Evolutionary conservation across 2,888 invertebrate genomes (phyloP).

Genomic region (Cybosia mesomella): DNA sequence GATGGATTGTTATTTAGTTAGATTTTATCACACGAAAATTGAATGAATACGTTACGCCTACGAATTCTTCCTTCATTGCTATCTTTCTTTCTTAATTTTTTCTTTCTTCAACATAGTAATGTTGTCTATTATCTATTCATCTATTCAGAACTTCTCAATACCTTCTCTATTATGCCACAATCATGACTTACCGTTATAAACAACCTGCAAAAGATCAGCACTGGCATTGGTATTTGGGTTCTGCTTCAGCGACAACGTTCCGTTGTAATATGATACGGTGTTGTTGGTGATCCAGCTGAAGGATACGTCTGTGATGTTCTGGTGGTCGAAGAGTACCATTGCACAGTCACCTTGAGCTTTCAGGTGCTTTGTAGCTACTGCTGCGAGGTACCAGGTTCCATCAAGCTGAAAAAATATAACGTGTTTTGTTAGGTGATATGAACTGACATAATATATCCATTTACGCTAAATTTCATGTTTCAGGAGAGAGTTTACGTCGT

Average conservation of each 20-base stretch:
- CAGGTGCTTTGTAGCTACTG: conserved; percentile 73
- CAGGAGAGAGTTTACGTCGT: too few species aligned
- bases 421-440: too few species aligned
- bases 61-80: too few species aligned
- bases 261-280: conserved; percentile 75
- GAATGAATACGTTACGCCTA: too few species aligned
- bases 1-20: too few species aligned
- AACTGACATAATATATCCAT: too few species aligned
- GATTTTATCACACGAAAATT: too few species aligned
- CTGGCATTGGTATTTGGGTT: conserved; percentile 68
- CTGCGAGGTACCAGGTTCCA: conserved; percentile 77
- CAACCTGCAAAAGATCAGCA: conserved; percentile 73
- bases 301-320: conserved; percentile 76
- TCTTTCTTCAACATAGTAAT: too few species aligned
- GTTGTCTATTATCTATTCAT: too few species aligned
- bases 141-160: neutral
- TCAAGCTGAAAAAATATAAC: conserved; percentile 64
- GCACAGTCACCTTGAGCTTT: conserved; percentile 74
- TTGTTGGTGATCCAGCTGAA: conserved; percentile 78
- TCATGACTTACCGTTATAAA: conserved; percentile 69
- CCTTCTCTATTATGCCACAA: neutral
- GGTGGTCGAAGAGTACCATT: conserved; percentile 76
- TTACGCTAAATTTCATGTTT: too few species aligned
- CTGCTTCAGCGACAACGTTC: conserved; percentile 71
- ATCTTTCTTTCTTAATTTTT: too few species aligned